A percentile compares a stretch with the other conserved stretches of the same genome.
Conservation (phyloP, 2,888 invertebrate species). For the Leptopilina drosophilae region DNA sequence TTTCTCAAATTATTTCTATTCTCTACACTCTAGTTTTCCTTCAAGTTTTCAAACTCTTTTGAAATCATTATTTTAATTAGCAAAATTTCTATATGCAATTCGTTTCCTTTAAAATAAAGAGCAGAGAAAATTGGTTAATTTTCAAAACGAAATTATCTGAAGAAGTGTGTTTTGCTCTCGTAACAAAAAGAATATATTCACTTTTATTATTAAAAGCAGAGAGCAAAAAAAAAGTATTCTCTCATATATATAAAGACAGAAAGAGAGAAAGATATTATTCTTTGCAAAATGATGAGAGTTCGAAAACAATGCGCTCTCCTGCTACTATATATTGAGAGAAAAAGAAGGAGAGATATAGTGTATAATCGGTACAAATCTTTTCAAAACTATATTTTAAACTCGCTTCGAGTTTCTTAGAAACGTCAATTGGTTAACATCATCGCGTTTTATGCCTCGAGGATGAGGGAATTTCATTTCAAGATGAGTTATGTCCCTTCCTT, state of each 20-base stretch:
- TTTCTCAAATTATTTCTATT: too few relatives aligned
- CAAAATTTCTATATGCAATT: neutral
- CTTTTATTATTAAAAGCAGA: neutral
- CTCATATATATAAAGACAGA: neutral
- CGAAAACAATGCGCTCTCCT: conserved; percentile 5
- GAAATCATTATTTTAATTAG: neutral
- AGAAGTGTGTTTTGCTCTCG: conserved; percentile 19
- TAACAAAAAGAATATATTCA: neutral
- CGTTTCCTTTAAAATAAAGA: too few relatives aligned
- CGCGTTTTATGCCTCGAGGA: conserved; percentile 16
- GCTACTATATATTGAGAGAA: too few relatives aligned
- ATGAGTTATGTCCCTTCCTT: conserved; percentile 25
- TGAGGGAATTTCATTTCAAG: conserved; percentile 25
- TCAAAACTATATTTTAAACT: conserved; percentile 12
- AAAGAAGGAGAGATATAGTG: too few relatives aligned
- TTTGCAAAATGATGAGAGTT: conserved; percentile 6
- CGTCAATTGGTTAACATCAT: conserved; percentile 21
- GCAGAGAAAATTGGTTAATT: conserved; percentile 21
- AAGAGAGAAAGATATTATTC: too few relatives aligned
- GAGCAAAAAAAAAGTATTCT: neutral
- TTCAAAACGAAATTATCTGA: neutral
- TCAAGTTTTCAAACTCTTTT: too few relatives aligned
- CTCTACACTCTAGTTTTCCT: neutral
- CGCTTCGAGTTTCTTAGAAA: conserved; percentile 29
- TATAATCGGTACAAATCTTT: conserved; percentile 12